A percentile compares a stretch with the other conserved stretches of the same genome.
Evolutionary conservation across 2,888 invertebrate species (phyloP).

Genomic region (Trichogramma evanescens): DNA sequence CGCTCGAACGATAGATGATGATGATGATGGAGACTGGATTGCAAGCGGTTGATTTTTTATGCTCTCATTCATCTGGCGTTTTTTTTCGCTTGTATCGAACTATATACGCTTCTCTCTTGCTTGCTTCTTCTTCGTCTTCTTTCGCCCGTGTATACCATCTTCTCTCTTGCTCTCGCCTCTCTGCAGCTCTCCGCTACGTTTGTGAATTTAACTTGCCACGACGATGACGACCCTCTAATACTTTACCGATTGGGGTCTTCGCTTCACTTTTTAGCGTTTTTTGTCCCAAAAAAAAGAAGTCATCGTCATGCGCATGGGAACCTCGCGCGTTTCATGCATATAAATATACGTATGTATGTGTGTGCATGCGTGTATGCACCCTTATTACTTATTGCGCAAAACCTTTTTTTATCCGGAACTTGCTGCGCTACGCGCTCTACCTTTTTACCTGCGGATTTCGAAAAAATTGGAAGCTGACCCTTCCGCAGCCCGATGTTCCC

Average conservation of each 20-base stretch:
- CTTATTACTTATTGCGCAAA: background rate
- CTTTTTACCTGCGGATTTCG: too few species aligned
- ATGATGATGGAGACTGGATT: conserved; percentile 15
- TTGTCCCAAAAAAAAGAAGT: conserved; percentile 14
- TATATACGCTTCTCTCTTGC: conserved; percentile 14
- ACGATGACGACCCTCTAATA: too few species aligned
- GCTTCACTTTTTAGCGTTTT: conserved; percentile 28
- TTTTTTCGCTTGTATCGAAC: conserved; percentile 13
- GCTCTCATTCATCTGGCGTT: background rate
- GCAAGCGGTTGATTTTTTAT: conserved; percentile 29
- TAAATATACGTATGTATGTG: background rate
- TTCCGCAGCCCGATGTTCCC: conserved; percentile 27
- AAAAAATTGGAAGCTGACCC: conserved; percentile 25
- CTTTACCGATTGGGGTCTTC: conserved; percentile 13
- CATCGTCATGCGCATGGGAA: conserved; percentile 18
- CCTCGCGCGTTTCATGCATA: background rate
- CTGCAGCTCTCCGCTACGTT: conserved; percentile 15
- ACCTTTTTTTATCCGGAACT: too few species aligned
- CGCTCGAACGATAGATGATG: conserved; percentile 19
- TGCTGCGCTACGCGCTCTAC: too few species aligned
- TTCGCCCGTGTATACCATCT: conserved; percentile 9
- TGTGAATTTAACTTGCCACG: conserved; percentile 1
- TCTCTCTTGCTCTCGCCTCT: conserved; percentile 10
- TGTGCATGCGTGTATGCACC: background rate
- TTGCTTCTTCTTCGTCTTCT: conserved; percentile 23